These are phyloP conservation scores for Narcine bancroftii DNA, from an alignment of 2,113 vertebrate genomes.

Conservation along the genomic window DNA sequence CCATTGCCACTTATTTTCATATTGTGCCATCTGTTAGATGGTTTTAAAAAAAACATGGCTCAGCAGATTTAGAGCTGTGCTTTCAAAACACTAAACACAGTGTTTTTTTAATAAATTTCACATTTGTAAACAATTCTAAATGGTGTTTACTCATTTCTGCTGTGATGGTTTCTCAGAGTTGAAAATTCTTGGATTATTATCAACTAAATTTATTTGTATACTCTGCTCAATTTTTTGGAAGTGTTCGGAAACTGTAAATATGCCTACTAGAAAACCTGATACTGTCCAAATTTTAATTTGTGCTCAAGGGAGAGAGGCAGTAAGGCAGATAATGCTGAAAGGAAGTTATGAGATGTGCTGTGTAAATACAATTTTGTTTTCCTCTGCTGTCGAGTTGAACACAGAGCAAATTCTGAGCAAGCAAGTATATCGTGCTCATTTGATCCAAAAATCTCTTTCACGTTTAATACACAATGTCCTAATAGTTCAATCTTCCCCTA, in stretches of 20 bases:
- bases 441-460: too few species aligned
- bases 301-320: neutral
- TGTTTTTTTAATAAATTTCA: neutral
- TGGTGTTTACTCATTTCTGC: neutral
- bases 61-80: neutral
- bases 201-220: neutral
- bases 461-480: too few species aligned
- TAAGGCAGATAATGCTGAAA: neutral
- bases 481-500: too few species aligned
- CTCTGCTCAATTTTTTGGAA: neutral
- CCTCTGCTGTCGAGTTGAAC: neutral
- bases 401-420: too few species aligned
- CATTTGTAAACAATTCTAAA: neutral
- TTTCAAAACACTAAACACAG: neutral
- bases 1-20: constrained; percentile 23
- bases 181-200: neutral
- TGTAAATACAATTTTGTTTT: neutral
- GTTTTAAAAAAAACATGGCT: neutral
- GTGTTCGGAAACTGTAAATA: neutral
- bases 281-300: neutral
- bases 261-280: neutral
- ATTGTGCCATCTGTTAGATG: neutral
- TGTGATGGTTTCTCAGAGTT: neutral
- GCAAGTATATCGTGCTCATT: too few species aligned
- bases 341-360: neutral